Evolutionary conservation across 1,140 invertebrate species (phyloP), one percentile per base, ranked within the genome.

Genomic region (Caenorhabditis latens): DNA sequence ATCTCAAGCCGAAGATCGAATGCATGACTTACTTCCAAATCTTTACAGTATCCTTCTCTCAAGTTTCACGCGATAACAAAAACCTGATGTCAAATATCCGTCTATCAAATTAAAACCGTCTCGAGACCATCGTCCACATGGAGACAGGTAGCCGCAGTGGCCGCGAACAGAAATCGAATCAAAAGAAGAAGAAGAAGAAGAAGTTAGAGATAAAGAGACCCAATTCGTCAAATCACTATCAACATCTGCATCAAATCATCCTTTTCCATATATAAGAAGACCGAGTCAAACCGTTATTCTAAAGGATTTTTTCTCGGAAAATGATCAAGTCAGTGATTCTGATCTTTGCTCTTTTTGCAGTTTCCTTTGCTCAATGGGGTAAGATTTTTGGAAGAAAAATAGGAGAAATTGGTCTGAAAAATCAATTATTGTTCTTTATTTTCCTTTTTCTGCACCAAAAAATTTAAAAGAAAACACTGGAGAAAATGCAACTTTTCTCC

Each of bases 161-260:
- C 9, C 0, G 9, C 19, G 24, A 61, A 61, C 24, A 61, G n/a
- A 61, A 61, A 21, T n/a, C 58, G 58, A 61, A 61, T n/a, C 21
- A 67, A 24, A 65, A 65, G 61, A 8, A 65, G 63, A 65, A 65
- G 61, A 8, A 65, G 32, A 16, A 13, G 32, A 16, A 67, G 24
- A 21, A 67, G 9, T 13, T 8, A 42, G 24, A 67, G 32, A 40
- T 40, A 42, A 14, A 13, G 11, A 8, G 24, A 6, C 11, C 24
- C 24, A 67, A 16, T 71, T 71, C 67, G 67, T 19, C 67, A 71
- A 71, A 71, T 65, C 63, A 7, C n/a, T 61, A 61, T 53, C 50
- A 11, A 53, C 50, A 53, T 53, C 50, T 53, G 50, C 50, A 53
- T 53, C 50, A 53, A 53, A 53, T 53, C 5, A 14, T 16, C 50